Evolutionary conservation across 2,888 invertebrate genomes (phyloP).

Genomic region (Mechanitis messenoides): DNA sequence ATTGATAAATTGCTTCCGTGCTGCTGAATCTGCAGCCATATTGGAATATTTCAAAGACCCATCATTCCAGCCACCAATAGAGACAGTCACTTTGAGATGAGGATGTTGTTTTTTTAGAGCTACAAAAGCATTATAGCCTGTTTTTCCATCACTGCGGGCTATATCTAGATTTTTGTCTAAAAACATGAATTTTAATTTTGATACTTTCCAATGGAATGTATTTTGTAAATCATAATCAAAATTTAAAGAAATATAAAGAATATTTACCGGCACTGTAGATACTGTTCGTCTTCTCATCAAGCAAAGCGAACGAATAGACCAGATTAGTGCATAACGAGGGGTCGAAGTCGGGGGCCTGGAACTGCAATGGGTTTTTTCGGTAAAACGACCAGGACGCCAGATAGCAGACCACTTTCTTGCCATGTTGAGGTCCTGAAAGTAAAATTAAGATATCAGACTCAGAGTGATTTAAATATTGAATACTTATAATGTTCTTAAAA

Average conservation of each 20-base stretch:
- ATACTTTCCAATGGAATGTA: neutral
- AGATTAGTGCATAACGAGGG: constrained; percentile 86
- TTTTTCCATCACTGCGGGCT: neutral
- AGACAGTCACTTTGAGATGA: constrained; percentile 83
- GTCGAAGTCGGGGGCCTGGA: constrained; percentile 80
- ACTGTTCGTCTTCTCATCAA: constrained; percentile 78
- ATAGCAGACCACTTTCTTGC: constrained; percentile 83
- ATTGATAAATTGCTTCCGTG: constrained; percentile 80
- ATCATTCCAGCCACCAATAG: constrained; percentile 95
- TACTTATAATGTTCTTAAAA: neutral
- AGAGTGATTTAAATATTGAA: neutral
- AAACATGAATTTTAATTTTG: neutral
- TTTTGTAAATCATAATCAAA: neutral
- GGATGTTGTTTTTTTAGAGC: constrained; percentile 72
- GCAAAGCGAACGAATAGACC: constrained; percentile 88
- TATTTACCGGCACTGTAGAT: constrained; percentile 80
- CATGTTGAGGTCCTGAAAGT: constrained; percentile 13
- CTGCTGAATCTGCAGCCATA: constrained; percentile 79
- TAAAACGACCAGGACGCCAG: constrained; percentile 87
- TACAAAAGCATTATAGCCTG: neutral
- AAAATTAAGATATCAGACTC: neutral
- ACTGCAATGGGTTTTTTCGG: constrained; percentile 79
- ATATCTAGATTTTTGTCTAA: neutral
- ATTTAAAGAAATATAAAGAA: neutral
- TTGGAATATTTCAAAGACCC: constrained; percentile 82